Evolutionary conservation across 30 jellyfish, hydroid and myxozoan genomes (phyloP).

Genomic region (Nemopilema nomurai): DNA sequence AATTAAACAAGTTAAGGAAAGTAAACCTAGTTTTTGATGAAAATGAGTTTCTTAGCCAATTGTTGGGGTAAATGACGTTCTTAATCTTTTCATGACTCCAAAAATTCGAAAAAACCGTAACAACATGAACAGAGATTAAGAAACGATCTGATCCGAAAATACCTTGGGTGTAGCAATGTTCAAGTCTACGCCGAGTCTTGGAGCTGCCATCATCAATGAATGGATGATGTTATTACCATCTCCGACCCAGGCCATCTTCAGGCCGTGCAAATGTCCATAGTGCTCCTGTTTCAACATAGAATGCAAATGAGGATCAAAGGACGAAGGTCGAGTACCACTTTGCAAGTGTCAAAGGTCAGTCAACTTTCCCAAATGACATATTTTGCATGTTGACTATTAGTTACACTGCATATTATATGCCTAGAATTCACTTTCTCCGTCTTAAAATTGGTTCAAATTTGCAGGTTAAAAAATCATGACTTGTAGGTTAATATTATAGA

Average conservation of each 20-base stretch:
- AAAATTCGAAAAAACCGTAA: not conserved
- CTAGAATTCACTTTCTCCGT: not conserved
- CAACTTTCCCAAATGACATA: not conserved
- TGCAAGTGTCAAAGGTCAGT: not conserved
- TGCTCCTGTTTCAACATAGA: slow-evolving; percentile 45
- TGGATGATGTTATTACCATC: slow-evolving; percentile 68
- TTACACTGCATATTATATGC: not conserved
- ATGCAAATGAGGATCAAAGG: not conserved
- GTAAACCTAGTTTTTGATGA: not conserved
- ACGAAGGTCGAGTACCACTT: not conserved
- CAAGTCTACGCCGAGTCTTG: slow-evolving; percentile 69
- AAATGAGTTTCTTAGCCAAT: not conserved
- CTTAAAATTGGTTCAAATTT: too few species aligned
- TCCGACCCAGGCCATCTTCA: slow-evolving; percentile 75
- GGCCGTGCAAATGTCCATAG: slow-evolving; percentile 39
- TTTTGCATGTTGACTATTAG: too few species aligned
- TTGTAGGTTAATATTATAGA: too few species aligned
- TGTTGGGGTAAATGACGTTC: not conserved
- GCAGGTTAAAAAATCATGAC: too few species aligned
- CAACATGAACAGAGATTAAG: not conserved
- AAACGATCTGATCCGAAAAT: not conserved
- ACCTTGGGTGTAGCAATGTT: slow-evolving; percentile 77
- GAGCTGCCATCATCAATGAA: slow-evolving; percentile 78
- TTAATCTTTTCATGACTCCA: not conserved
- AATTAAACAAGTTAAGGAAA: not conserved